A percentile compares a stretch with the other conserved stretches of the same genome.
Conservation (phyloP, 1,140 invertebrate species). For the Teleopsis dalmanni region DNA sequence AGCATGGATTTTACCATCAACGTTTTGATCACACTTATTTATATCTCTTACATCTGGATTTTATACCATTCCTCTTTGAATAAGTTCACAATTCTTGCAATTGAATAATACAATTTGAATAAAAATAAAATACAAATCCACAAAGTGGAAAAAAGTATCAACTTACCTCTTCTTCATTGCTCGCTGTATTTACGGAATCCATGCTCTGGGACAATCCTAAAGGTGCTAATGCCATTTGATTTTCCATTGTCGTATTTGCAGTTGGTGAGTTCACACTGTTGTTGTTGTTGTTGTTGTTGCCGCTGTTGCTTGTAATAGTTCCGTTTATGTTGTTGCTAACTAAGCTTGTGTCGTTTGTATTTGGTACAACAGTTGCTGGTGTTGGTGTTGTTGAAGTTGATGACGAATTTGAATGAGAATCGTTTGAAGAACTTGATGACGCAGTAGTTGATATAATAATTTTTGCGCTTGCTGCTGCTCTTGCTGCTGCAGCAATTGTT, state of each 20-base stretch:
- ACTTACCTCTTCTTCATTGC: constrained; percentile 84
- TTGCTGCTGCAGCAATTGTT: constrained; percentile 11
- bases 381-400: constrained; percentile 38
- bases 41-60: too few relatives aligned
- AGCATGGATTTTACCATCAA: too few relatives aligned
- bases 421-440: constrained; percentile 27
- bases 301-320: constrained; percentile 23
- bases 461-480: constrained; percentile 16
- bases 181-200: constrained; percentile 86
- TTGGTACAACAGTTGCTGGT: constrained; percentile 19
- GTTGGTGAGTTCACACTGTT: constrained; percentile 20
- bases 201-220: constrained; percentile 69
- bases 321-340: constrained; percentile 33
- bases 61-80: too few relatives aligned
- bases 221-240: constrained; percentile 42
- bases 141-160: too few relatives aligned
- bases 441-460: constrained; percentile 20
- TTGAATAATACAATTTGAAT: too few relatives aligned
- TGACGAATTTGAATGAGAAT: constrained; percentile 28
- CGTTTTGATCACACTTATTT: too few relatives aligned
- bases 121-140: too few relatives aligned
- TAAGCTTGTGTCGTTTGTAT: constrained; percentile 12
- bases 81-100: too few relatives aligned
- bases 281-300: constrained; percentile 16
- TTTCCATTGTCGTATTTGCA: constrained; percentile 36